These are phyloP conservation scores for Theristicus caerulescens DNA, from an alignment of 2,113 vertebrate species.

Conservation along the genomic window DNA sequence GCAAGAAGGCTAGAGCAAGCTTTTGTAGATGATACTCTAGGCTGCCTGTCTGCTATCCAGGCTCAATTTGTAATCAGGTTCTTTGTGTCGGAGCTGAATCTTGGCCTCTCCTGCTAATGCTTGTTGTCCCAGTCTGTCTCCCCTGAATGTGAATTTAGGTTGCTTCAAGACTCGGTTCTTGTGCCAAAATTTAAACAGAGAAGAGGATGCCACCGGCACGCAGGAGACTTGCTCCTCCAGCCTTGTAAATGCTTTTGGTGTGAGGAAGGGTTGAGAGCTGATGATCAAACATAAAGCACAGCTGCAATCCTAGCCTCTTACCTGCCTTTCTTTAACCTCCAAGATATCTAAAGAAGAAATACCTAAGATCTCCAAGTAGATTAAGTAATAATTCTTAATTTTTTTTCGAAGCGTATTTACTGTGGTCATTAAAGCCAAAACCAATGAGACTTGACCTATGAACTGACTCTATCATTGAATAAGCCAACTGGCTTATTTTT, in stretches of 20 bases:
- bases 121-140: background rate
- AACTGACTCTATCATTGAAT: background rate
- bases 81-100: background rate
- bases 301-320: background rate
- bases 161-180: background rate
- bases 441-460: background rate
- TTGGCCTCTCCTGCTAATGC: background rate
- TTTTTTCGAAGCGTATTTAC: background rate
- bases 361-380: background rate
- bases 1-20: background rate
- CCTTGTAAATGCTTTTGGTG: background rate
- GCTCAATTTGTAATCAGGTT: background rate
- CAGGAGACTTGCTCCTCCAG: background rate
- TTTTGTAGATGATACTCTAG: background rate
- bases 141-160: background rate
- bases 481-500: background rate
- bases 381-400: background rate
- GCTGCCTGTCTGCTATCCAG: background rate
- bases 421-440: background rate
- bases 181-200: background rate
- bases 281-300: background rate
- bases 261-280: background rate
- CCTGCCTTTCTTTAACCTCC: background rate
- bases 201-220: accelerated
- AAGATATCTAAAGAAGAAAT: background rate